These are phyloP conservation scores for Drosophila mettleri DNA, from an alignment of 2,888 invertebrate species.

Conservation along the genomic window DNA sequence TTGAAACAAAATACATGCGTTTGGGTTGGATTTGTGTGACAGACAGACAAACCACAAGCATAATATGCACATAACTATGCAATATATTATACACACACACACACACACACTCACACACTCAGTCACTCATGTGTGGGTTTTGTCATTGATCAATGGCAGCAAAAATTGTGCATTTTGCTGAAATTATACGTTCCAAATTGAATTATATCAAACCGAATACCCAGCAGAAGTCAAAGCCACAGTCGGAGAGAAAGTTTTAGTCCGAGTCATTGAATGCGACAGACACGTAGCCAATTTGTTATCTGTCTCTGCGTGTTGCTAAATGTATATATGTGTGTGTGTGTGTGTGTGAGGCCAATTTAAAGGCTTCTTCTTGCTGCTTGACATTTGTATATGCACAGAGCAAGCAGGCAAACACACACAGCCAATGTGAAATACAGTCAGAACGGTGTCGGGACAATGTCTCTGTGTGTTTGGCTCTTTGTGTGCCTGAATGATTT, in stretches of 20 bases:
- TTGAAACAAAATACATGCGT: conserved; percentile 17
- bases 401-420: no score
- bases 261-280: conserved; percentile 12
- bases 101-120: not conserved
- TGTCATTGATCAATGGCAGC: conserved; percentile 9
- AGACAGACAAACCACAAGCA: conserved; percentile 7
- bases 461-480: conserved; percentile 41
- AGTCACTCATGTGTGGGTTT: conserved; percentile 1
- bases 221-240: conserved; percentile 55
- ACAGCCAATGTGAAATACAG: conserved; percentile 50
- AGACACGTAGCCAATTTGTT: conserved; percentile 68
- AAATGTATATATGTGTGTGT: conserved; percentile 3
- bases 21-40: conserved; percentile 5
- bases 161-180: conserved; percentile 34
- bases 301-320: conserved; percentile 11
- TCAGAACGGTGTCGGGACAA: conserved; percentile 40
- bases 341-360: conserved; percentile 35
- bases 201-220: conserved; percentile 64
- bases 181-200: conserved; percentile 58
- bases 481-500: conserved; percentile 68
- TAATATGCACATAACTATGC: conserved; percentile 22
- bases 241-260: conserved; percentile 23
- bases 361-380: conserved; percentile 35
- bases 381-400: conserved; percentile 66
- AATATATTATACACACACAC: conserved; percentile 5